These are phyloP conservation scores for Acromyrmex heyeri DNA, from an alignment of 1,140 invertebrate genomes.

Conservation along the genomic window DNA sequence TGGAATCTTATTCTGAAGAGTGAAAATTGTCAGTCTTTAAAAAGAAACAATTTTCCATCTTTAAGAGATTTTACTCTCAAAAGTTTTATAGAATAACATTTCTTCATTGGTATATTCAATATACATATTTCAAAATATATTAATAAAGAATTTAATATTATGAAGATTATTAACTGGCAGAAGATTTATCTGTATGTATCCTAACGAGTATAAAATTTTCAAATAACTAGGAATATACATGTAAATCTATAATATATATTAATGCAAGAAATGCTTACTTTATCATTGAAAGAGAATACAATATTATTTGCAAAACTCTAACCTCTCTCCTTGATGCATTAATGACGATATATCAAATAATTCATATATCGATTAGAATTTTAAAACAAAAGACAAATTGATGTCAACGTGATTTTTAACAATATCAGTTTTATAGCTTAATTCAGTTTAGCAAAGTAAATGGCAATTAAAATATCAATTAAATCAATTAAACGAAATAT, in stretches of 20 bases:
- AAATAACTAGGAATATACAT: background rate
- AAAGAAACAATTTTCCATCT: too few relatives aligned
- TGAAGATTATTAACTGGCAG: background rate
- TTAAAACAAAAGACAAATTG: background rate
- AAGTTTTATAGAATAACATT: too few relatives aligned
- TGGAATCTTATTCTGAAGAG: too few relatives aligned
- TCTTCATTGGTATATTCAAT: too few relatives aligned
- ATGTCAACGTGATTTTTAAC: background rate
- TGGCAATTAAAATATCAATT: background rate
- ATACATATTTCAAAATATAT: too few relatives aligned
- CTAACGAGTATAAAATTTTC: background rate
- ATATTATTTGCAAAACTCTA: constrained; percentile 3
- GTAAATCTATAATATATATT: background rate
- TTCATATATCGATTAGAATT: background rate
- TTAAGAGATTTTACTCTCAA: too few relatives aligned
- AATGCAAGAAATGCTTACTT: background rate
- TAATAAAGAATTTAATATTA: background rate
- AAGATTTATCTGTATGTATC: background rate
- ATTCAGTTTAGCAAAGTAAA: background rate
- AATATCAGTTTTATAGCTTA: background rate
- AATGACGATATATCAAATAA: background rate
- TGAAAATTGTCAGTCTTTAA: too few relatives aligned
- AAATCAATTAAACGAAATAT: background rate
- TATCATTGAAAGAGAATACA: background rate
- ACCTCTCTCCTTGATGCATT: background rate